phyloP scores from a whole-genome alignment of 2,113 vertebrate species.

The Cavia aperea region DNA sequence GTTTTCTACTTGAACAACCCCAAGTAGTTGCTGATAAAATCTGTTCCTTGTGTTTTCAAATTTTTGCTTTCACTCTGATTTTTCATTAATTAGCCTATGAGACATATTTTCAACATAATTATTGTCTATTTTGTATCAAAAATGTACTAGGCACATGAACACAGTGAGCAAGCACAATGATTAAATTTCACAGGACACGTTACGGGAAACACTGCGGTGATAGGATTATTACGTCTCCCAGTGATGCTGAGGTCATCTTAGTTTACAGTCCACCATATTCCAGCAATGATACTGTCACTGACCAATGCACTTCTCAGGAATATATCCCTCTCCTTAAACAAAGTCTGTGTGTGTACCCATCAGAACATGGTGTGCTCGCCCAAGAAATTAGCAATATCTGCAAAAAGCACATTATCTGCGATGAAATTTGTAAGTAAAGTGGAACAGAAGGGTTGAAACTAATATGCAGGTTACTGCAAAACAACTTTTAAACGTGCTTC shows the following conservation, averaged over 20 bases:
- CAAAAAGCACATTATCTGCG: background rate
- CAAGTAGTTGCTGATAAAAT: background rate
- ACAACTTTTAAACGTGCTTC: conserved; percentile 15
- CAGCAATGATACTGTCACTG: no score
- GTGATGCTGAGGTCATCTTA: no score
- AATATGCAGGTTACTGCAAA: conserved; percentile 35
- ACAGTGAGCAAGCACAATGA: background rate
- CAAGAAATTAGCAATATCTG: conserved; percentile 18
- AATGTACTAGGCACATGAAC: background rate
- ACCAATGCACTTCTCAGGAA: background rate
- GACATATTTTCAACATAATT: background rate
- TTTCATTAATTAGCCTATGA: background rate
- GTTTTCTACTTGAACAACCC: background rate
- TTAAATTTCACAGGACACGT: background rate
- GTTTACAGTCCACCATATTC: background rate
- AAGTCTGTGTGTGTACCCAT: background rate
- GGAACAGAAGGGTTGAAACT: background rate
- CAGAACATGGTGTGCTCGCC: background rate
- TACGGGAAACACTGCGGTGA: no score
- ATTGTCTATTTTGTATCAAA: background rate
- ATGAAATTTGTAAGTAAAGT: conserved; percentile 38
- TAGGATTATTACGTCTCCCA: background rate
- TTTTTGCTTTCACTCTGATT: background rate
- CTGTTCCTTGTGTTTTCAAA: background rate
- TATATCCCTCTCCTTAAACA: background rate